phyloP scores from a whole-genome alignment of 1,140 invertebrate species.

The Periplaneta americana region DNA sequence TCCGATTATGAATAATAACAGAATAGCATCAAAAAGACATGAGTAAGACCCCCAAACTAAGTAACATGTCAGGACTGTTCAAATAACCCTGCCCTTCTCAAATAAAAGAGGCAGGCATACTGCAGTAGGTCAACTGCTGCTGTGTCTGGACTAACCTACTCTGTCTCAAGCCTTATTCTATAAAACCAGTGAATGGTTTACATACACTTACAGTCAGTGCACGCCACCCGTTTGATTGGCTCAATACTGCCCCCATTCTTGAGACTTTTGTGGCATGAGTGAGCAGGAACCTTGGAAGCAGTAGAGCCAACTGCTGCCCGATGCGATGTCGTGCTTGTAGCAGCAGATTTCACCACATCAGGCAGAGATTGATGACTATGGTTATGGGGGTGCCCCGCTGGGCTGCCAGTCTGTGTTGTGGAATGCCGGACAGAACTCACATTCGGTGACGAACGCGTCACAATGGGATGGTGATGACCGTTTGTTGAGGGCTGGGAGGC shows the following conservation, averaged over 20 bases:
- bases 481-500: not conserved
- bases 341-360: conserved; percentile 18
- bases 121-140: too few relatives aligned
- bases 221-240: conserved; percentile 42
- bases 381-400: conserved; percentile 1
- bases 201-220: conserved; percentile 41
- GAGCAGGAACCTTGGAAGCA: conserved; percentile 1
- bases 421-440: conserved; percentile 18
- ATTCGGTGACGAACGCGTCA: not conserved
- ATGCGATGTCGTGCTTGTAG: not conserved
- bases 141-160: too few relatives aligned
- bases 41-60: too few relatives aligned
- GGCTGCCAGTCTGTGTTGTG: conserved; percentile 17
- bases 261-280: conserved; percentile 17
- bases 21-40: too few relatives aligned
- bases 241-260: conserved; percentile 29
- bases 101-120: too few relatives aligned
- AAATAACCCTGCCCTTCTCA: too few relatives aligned
- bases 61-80: too few relatives aligned
- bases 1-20: too few relatives aligned
- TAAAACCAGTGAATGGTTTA: too few relatives aligned
- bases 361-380: conserved; percentile 11
- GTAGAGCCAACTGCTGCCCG: conserved; percentile 1
- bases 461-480: not conserved
- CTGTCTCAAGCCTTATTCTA: too few relatives aligned